phyloP scores from a whole-genome alignment of 2,888 invertebrate species.

The Acholoe squamosa region DNA sequence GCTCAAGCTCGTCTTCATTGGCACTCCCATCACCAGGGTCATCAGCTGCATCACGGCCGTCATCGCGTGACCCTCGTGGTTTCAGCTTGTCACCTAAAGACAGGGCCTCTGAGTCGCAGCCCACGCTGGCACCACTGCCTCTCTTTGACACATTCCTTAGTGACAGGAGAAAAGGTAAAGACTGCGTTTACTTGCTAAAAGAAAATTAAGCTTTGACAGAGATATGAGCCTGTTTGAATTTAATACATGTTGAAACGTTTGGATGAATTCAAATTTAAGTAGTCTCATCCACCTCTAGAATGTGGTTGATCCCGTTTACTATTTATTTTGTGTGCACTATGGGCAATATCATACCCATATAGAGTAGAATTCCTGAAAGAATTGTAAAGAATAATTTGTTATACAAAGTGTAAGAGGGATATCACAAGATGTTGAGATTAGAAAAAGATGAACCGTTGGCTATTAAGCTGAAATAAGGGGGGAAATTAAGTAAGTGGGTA shows the following conservation, averaged over 20 bases:
- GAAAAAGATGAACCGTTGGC: too few species aligned
- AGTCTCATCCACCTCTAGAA: too few species aligned
- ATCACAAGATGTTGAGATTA: too few species aligned
- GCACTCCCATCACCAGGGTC: conserved; percentile 20
- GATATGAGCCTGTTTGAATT: background rate
- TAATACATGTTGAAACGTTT: background rate
- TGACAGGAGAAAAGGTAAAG: conserved; percentile 57
- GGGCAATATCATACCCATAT: too few species aligned
- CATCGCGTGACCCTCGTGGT: conserved; percentile 85
- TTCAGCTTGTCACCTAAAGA: conserved; percentile 77
- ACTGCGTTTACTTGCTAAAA: background rate
- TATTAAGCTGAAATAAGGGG: too few species aligned
- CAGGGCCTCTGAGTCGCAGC: background rate
- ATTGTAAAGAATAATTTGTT: too few species aligned
- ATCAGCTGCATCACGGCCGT: conserved; percentile 70
- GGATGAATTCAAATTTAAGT: background rate
- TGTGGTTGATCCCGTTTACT: too few species aligned
- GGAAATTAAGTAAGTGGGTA: too few species aligned
- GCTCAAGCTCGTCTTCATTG: conserved; percentile 53
- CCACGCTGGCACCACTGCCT: conserved; percentile 73
- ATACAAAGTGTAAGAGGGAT: too few species aligned
- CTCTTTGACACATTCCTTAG: conserved; percentile 79
- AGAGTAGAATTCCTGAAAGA: too few species aligned
- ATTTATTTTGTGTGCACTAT: too few species aligned
- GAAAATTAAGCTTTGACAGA: background rate